These are phyloP conservation scores for Cataglyphis cursor DNA, from an alignment of 2,888 invertebrate genomes.

Conservation along the genomic window DNA sequence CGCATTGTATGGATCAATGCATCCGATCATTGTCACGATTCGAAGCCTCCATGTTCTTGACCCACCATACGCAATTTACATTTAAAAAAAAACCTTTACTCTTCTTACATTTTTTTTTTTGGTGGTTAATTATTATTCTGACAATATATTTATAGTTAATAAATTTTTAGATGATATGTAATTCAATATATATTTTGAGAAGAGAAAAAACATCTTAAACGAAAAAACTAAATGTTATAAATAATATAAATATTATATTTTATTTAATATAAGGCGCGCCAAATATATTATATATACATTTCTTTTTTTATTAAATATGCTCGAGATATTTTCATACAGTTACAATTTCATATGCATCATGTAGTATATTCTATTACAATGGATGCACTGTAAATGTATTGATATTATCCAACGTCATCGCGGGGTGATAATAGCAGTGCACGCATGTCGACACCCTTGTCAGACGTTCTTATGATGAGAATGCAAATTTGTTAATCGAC, in stretches of 20 bases:
- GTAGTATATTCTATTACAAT: not conserved
- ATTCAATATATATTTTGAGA: not conserved
- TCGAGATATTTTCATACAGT: not conserved
- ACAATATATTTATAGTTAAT: not conserved
- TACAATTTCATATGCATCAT: not conserved
- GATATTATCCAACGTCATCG: not conserved
- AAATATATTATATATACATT: not conserved
- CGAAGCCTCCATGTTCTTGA: conserved; percentile 5
- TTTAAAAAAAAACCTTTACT: not conserved
- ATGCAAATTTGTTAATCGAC: conserved; percentile 32
- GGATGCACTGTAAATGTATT: not conserved
- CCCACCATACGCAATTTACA: conserved; percentile 20
- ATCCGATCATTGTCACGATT: conserved; percentile 24
- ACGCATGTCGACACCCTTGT: conserved; percentile 14
- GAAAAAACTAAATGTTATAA: not conserved
- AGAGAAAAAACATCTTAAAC: not conserved
- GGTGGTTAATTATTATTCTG: not conserved
- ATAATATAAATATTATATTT: not conserved
- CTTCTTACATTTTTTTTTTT: not conserved
- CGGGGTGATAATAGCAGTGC: not conserved
- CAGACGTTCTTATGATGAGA: conserved; percentile 43
- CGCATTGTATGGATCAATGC: conserved; percentile 26
- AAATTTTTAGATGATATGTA: not conserved
- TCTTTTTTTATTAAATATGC: not conserved
- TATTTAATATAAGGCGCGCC: not conserved